phyloP scores from a whole-genome alignment of 2,113 vertebrate species.

The Osmerus eperlanus region DNA sequence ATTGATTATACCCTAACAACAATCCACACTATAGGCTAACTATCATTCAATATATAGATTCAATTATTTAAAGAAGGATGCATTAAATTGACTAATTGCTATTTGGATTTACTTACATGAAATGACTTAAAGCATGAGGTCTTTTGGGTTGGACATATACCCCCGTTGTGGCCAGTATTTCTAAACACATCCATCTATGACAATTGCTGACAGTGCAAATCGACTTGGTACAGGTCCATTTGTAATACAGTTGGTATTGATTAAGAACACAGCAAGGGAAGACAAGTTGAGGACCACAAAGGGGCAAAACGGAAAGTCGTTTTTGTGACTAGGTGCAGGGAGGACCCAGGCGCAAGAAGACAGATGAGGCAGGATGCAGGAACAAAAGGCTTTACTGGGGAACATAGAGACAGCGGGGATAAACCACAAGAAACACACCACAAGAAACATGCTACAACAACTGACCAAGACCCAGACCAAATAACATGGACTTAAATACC shows the following conservation, averaged over 20 bases:
- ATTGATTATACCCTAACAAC: constrained; percentile 23
- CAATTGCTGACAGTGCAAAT: constrained; percentile 61
- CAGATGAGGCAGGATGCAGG: too few species aligned
- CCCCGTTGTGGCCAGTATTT: constrained; percentile 37
- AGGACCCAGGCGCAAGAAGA: too few species aligned
- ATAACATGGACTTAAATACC: too few species aligned
- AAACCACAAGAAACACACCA: too few species aligned
- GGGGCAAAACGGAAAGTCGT: too few species aligned
- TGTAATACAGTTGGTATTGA: constrained; percentile 68
- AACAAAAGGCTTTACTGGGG: too few species aligned
- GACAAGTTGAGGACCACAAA: constrained; percentile 40
- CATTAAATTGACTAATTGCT: constrained; percentile 15
- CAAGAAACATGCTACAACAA: too few species aligned
- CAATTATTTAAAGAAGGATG: constrained; percentile 28
- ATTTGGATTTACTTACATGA: constrained; percentile 29
- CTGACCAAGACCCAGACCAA: too few species aligned
- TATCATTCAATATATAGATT: too few species aligned
- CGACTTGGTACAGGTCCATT: constrained; percentile 43
- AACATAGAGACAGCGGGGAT: too few species aligned
- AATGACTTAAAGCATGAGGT: constrained; percentile 38
- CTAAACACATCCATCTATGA: constrained; percentile 33
- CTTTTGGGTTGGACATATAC: neutral
- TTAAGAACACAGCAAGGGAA: constrained; percentile 47
- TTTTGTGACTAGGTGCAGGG: too few species aligned
- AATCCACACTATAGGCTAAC: too few species aligned